Percentiles rank a stretch among this genome's conserved stretches.
phyloP scores from a whole-genome alignment of 2,888 invertebrate genomes.

The Eupithecia inturbata region DNA sequence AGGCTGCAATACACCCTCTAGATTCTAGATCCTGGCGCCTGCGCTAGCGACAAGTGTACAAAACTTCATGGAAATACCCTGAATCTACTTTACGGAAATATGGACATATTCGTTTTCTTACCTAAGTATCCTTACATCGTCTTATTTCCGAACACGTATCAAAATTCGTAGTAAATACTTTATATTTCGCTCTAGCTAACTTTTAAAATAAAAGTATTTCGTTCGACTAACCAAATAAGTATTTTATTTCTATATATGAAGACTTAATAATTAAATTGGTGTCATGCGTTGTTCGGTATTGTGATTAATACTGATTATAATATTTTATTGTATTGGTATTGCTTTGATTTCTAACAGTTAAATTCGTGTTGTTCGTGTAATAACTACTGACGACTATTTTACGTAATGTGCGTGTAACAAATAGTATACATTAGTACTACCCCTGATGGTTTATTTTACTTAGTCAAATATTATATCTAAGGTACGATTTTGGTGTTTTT shows the following conservation, averaged over 20 bases:
- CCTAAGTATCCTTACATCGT: conserved; percentile 51
- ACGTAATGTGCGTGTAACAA: conserved; percentile 28
- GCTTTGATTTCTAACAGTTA: conserved; percentile 37
- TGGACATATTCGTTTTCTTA: conserved; percentile 56
- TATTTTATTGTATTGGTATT: conserved; percentile 36
- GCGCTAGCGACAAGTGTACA: neutral
- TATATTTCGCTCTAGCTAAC: conserved; percentile 66
- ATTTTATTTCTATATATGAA: conserved; percentile 22
- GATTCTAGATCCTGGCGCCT: neutral
- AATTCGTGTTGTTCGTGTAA: conserved; percentile 36
- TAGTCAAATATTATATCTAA: conserved; percentile 16
- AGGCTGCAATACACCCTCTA: conserved; percentile 11
- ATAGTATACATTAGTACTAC: conserved; percentile 29
- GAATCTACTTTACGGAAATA: conserved; percentile 43
- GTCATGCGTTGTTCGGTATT: conserved; percentile 39
- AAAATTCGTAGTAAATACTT: conserved; percentile 65
- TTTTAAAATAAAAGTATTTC: conserved; percentile 48
- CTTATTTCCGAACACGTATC: conserved; percentile 64
- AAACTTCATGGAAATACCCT: conserved; percentile 6
- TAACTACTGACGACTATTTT: conserved; percentile 23
- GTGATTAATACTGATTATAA: conserved; percentile 21
- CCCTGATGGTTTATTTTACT: conserved; percentile 18
- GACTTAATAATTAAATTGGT: conserved; percentile 48
- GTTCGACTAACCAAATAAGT: conserved; percentile 11
- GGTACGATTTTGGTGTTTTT: conserved; percentile 31